These are phyloP conservation scores for Toxostoma redivivum DNA, from an alignment of 2,113 vertebrate species.

Conservation along the genomic window DNA sequence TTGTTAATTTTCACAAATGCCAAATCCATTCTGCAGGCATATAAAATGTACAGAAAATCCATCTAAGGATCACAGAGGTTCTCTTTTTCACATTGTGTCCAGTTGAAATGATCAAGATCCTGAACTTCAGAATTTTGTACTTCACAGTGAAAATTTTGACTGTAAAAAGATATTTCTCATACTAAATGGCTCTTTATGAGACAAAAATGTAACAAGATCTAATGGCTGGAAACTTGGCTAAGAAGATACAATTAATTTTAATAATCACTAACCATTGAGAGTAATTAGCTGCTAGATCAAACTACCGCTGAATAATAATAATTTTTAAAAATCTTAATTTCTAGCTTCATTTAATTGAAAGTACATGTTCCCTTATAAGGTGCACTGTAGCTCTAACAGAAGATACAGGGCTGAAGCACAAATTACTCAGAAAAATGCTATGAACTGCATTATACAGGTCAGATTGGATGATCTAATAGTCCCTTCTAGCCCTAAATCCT, in stretches of 20 bases:
- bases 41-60: not conserved
- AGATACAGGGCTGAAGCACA: not conserved
- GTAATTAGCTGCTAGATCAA: not conserved
- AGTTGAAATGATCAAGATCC: not conserved
- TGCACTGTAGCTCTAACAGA: not conserved
- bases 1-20: slow-evolving; percentile 17
- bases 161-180: not conserved
- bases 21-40: not conserved
- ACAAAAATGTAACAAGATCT: not conserved
- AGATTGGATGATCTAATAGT: not conserved
- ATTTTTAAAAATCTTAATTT: not conserved
- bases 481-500: not conserved
- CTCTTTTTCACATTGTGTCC: not conserved
- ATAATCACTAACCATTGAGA: not conserved
- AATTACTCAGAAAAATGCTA: not conserved
- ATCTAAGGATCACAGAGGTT: not conserved
- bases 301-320: not conserved
- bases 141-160: not conserved
- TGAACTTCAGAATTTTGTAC: not conserved
- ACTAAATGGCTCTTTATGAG: not conserved
- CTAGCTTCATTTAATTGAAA: not conserved
- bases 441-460: not conserved
- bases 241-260: not conserved
- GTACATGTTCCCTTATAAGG: not conserved
- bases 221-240: not conserved